Base-by-base conservation (phyloP, 2,113 vertebrate genomes). In the Triplophysa rosa region DNA sequence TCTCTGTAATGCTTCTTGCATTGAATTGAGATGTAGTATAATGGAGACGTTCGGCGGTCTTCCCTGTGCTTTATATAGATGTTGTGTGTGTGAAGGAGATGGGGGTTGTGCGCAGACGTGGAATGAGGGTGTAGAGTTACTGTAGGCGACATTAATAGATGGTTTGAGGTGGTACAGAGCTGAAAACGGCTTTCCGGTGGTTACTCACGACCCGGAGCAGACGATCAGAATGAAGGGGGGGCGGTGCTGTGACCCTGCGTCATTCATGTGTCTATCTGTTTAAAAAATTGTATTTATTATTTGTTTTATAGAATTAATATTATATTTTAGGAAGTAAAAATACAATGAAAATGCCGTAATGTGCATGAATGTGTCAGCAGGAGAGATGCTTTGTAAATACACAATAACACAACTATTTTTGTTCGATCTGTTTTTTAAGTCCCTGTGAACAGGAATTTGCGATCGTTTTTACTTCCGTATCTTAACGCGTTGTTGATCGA, bases 61-160 rank as follows among this genome's bases (percentile, higher is more conserved):
- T 74, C 56, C n/a, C 29, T 21, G 24, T 29, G 59, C 59, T 76
- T 76, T 33, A 47, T 65, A 65, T 63, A 56, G 54, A 56, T 56
- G 54, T 21, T 56, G 5, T n/a, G 54, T 21, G 19, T 19, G 17
- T 56, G 17, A 19, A 72, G 61, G 73, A 19, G 24, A 65, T n/a
- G 40, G 73, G 73, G 73, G 73, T 49, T 76, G 7, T 61, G 59
- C 16, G 24, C 4, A 49, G 59, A 75, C 49, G 16, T 19, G 59
- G 78, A 72, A 80, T 8, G 59, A 26, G n/a, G 78, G 78, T 77
- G 59, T 77, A 61, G 67, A 72, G 72, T 83, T 83, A 71, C 78
- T 70, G 49, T 47, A 49, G 77, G 23, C n/a, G 72, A 62, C 76
- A 75, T 52, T 69, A 58, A 76, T 67, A 64, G 66, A 59, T 56